Evolutionary conservation across 1,140 invertebrate species (phyloP).

Genomic region (Globodera ellingtonae): DNA sequence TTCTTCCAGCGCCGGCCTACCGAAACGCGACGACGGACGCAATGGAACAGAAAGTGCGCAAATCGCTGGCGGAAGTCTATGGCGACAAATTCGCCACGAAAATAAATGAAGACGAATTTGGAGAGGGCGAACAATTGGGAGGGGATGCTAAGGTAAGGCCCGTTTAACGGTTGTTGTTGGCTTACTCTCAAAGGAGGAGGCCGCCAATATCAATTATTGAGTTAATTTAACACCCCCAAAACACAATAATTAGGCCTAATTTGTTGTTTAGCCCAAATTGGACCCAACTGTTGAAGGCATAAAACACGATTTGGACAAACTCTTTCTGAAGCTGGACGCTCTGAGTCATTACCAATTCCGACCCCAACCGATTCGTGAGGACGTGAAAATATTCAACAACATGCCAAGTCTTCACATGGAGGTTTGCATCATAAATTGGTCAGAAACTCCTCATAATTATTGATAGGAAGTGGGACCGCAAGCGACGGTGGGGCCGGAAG

Average conservation of each 20-base stretch:
- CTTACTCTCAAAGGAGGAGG: neutral
- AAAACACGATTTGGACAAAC: constrained; percentile 73
- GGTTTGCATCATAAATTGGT: neutral
- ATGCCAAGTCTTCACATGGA: constrained; percentile 87
- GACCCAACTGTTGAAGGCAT: constrained; percentile 72
- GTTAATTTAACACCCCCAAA: too few species aligned
- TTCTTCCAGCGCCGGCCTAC: constrained; percentile 73
- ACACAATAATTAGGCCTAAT: neutral
- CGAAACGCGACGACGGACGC: constrained; percentile 85
- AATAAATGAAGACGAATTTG: constrained; percentile 74
- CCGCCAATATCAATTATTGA: too few species aligned
- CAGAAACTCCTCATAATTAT: neutral
- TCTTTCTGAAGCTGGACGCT: constrained; percentile 87
- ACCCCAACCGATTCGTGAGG: constrained; percentile 77
- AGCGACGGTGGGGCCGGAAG: constrained; percentile 76
- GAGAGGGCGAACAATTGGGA: constrained; percentile 81
- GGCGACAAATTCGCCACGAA: constrained; percentile 69
- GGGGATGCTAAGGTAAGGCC: constrained; percentile 70
- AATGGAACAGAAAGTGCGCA: constrained; percentile 82
- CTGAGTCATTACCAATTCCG: constrained; percentile 91
- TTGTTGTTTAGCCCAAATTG: constrained; percentile 8
- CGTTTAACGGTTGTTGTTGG: neutral
- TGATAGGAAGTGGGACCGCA: constrained; percentile 81
- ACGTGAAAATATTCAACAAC: constrained; percentile 87
- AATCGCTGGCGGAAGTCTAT: constrained; percentile 90